phyloP scores from a whole-genome alignment of 2,113 vertebrate species.

The Microtus montanus region DNA sequence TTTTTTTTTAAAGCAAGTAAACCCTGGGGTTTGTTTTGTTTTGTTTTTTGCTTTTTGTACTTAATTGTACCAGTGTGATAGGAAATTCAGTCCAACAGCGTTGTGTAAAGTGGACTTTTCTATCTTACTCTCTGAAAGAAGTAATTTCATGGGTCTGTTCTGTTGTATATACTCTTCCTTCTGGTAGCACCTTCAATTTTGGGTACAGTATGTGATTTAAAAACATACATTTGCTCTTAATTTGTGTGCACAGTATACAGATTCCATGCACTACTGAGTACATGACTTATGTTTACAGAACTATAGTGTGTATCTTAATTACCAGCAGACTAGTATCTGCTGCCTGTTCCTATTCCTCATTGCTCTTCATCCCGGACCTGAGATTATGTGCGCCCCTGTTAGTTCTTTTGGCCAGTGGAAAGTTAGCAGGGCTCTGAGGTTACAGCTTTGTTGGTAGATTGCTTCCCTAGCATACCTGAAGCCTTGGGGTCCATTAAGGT shows the following conservation, averaged over 20 bases:
- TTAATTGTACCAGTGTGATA: neutral
- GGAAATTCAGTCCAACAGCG: neutral
- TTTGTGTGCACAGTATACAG: neutral
- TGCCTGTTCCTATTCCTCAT: neutral
- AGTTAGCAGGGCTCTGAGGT: neutral
- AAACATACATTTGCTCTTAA: neutral
- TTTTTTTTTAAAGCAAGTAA: neutral
- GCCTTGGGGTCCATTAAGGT: neutral
- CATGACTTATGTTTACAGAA: neutral
- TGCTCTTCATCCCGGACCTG: neutral
- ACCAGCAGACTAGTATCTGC: neutral
- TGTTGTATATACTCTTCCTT: neutral
- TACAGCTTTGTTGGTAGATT: neutral
- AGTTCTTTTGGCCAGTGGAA: neutral
- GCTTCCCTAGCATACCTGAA: neutral
- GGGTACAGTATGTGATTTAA: neutral
- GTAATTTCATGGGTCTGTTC: neutral
- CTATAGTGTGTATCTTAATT: neutral
- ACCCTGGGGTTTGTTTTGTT: neutral
- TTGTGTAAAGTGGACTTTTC: neutral
- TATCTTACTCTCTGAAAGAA: neutral
- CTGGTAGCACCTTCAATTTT: neutral
- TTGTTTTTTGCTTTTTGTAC: neutral
- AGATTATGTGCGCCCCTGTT: neutral
- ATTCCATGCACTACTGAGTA: neutral